Evolutionary conservation across 2,888 invertebrate species (phyloP), one percentile per base, ranked within the genome.

Genomic region (Chalcosyrphus nemorum): DNA sequence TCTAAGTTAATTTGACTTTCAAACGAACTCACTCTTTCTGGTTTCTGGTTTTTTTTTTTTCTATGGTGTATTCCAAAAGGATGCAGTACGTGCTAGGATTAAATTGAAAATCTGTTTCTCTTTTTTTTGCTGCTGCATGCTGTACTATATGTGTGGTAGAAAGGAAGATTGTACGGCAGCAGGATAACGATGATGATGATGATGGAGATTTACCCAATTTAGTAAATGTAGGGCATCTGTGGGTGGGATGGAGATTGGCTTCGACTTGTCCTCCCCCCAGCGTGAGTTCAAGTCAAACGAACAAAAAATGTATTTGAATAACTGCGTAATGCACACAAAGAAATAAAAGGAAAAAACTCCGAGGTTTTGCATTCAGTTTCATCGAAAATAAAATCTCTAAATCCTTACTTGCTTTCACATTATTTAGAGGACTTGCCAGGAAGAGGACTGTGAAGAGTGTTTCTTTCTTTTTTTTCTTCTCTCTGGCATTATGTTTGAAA

Each of bases 1-100:
- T 65, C 84, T 80, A 84, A 84, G 80, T 84, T 84, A 84, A 80
- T 84, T 84, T 78, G 84, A 74, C 80, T 84, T 80, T 84, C 57
- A 84, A 80, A 84, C 74, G 75, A 70, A 56, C 47, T 61, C 66
- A 47, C 65, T 15, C 59, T 15, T 56, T 13, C 38, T 47, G 57
- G 41, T 50, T 59, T 45, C 41, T 5, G 15, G n/a, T n/a, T n/a
- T n/a, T n/a, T n/a, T n/a, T n/a, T n/a, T n/a, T 65, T 32, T 45
- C 45, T 63, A 63, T 70, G 59, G 27, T 63, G 38, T 72, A 17
- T 45, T 21, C 72, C 65, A 68, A 77, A 66, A 66, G 80, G 78
- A 80, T 84, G 80, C 84, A 84, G 57, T 74, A 84, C 78, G 80
- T 84, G 84, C 80, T 75, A 63, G 80, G 84, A 80, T 84, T 84